Evolutionary conservation across 2,113 vertebrate genomes (phyloP), one percentile per base, ranked within the genome.

Genomic region (Aspidoscelis tigris): DNA sequence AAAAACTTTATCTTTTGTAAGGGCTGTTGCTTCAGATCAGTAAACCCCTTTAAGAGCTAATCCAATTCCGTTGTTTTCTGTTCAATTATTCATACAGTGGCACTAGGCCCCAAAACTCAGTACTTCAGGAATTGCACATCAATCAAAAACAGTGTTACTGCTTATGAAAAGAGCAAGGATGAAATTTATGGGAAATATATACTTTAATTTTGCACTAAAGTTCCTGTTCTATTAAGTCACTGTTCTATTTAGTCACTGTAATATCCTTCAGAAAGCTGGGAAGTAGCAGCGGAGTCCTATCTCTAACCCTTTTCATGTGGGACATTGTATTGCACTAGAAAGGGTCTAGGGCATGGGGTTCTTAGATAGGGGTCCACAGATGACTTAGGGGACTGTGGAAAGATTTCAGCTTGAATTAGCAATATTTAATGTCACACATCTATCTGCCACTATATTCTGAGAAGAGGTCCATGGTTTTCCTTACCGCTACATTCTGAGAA

Each of bases 71-170:
- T 76, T 69, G 24, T 70, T 78, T 78, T 72, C 50, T 71, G 26
- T 72, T 84, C 66, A 78, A 6, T 72, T 78, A 78, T 84, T 71
- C 75, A 61, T 78, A 44, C 50, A 21, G 44, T 43, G 70, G 43
- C 24, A 44, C 47, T 44, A 20, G 20, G 74, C 64, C 43, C 21
- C 50, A 24, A 70, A 33, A 69, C 9, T 20, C 50, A 39, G 47
- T 44, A 44, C 20, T 41, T 61, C 22, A 22, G 76, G 43, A 21
- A 81, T 53, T 76, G 44, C 47, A 69, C 53, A 76, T 68, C 53
- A 68, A 76, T 83, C 73, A 83, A 83, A 83, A 33, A 66, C 75
- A 50, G 75, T 55, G 64, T 53, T 53, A 24, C 73, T 65, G 50
- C 33, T 70, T 77, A 12, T 58, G 33, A 83, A 66, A 77, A 26